Conservation (phyloP, 2,113 vertebrate species). For the Pluvialis apricaria region DNA sequence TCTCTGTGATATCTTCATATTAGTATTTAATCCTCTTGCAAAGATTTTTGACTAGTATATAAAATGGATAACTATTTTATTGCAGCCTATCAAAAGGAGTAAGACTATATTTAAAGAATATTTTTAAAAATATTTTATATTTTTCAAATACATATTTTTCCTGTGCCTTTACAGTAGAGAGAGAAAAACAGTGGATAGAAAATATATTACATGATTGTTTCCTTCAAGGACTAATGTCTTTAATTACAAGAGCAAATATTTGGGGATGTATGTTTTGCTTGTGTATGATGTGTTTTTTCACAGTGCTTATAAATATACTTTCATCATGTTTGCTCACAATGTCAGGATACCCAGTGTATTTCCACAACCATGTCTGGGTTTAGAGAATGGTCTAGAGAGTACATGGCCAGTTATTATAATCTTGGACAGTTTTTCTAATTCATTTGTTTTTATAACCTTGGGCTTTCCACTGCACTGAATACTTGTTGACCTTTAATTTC, state of each 20-base stretch:
- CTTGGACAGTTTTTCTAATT: not conserved
- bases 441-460: not conserved
- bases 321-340: not conserved
- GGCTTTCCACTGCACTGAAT: constrained; percentile 5
- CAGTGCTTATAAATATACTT: not conserved
- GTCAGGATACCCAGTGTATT: not conserved
- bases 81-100: not conserved
- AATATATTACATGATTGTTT: not conserved
- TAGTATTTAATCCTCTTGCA: not conserved
- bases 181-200: not conserved
- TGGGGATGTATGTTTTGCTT: not conserved
- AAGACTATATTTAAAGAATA: not conserved
- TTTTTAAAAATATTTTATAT: not conserved
- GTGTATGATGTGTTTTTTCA: not conserved
- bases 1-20: not conserved
- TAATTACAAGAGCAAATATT: not conserved
- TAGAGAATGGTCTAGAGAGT: not conserved
- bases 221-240: not conserved
- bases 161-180: not conserved
- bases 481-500: constrained; percentile 34
- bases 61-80: not conserved
- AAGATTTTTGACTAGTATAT: not conserved
- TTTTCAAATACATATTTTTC: not conserved
- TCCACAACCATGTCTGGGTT: not conserved
- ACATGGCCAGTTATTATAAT: not conserved